A percentile compares a stretch with the other conserved stretches of the same genome.
phyloP scores from a whole-genome alignment of 2,888 invertebrate species.

The Camptogramma bilineatum region DNA sequence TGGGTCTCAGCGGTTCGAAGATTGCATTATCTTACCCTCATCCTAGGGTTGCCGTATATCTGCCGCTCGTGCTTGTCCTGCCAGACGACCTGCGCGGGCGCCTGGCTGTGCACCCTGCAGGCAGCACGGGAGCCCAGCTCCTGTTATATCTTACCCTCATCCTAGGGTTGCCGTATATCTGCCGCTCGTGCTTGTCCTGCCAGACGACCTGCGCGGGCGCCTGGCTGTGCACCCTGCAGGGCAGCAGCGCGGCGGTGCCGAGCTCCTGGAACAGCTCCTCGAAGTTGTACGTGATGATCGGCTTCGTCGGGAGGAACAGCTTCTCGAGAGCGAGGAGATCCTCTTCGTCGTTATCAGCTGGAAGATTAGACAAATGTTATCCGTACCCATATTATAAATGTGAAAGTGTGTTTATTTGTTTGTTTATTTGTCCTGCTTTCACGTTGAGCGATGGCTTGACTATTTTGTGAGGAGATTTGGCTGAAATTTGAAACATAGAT shows the following conservation, averaged over 20 bases:
- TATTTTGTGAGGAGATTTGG: too few species aligned
- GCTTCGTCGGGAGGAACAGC: constrained; percentile 72
- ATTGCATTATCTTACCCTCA: constrained; percentile 70
- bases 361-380: constrained; percentile 11
- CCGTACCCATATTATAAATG: too few species aligned
- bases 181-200: constrained; percentile 85
- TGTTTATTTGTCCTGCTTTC: too few species aligned
- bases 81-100: constrained; percentile 88
- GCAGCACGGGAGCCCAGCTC: constrained; percentile 84
- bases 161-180: constrained; percentile 79
- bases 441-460: too few species aligned
- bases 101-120: constrained; percentile 88
- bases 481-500: too few species aligned
- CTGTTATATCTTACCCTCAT: constrained; percentile 76
- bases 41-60: constrained; percentile 76
- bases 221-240: constrained; percentile 88
- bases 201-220: constrained; percentile 88
- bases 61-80: constrained; percentile 84
- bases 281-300: constrained; percentile 83
- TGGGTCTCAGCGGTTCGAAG: too few species aligned
- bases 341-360: constrained; percentile 55
- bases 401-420: too few species aligned
- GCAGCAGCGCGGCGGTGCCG: constrained; percentile 87
- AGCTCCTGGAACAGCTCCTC: constrained; percentile 82
- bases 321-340: constrained; percentile 70